These are phyloP conservation scores for Elmis aenea DNA, from an alignment of 2,888 invertebrate genomes.

Conservation along the genomic window DNA sequence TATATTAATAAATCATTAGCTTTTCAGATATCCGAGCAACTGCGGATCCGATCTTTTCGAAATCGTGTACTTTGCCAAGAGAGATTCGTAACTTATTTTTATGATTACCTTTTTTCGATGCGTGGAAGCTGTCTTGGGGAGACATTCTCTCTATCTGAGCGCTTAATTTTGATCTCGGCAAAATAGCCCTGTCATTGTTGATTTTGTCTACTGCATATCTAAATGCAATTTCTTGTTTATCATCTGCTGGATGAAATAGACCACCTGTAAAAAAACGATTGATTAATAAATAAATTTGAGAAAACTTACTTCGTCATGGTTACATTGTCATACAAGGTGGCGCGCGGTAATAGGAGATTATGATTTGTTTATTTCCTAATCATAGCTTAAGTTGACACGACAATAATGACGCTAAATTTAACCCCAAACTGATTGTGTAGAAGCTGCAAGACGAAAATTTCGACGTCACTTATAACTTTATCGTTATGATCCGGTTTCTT, in stretches of 20 bases:
- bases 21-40: constrained; percentile 6
- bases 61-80: constrained; percentile 11
- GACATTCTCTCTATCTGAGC: constrained; percentile 87
- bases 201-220: constrained; percentile 88
- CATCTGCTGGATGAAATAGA: constrained; percentile 80
- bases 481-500: no score
- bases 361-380: no score
- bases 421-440: no score
- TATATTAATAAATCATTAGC: constrained; percentile 14
- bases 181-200: constrained; percentile 74
- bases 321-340: no score
- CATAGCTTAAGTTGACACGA: no score
- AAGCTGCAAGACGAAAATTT: no score
- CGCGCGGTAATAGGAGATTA: no score
- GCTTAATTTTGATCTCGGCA: constrained; percentile 80
- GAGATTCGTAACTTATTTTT: constrained; percentile 3
- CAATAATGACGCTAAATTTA: no score
- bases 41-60: constrained; percentile 1
- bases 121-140: constrained; percentile 89
- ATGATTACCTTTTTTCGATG: constrained; percentile 81
- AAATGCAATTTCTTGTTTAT: constrained; percentile 86
- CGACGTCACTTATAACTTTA: no score
- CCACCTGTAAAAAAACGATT: constrained; percentile 68
- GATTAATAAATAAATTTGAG: no score
- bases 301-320: not conserved